These are phyloP conservation scores for Fabriciana adippe DNA, from an alignment of 2,888 invertebrate genomes.

Conservation along the genomic window DNA sequence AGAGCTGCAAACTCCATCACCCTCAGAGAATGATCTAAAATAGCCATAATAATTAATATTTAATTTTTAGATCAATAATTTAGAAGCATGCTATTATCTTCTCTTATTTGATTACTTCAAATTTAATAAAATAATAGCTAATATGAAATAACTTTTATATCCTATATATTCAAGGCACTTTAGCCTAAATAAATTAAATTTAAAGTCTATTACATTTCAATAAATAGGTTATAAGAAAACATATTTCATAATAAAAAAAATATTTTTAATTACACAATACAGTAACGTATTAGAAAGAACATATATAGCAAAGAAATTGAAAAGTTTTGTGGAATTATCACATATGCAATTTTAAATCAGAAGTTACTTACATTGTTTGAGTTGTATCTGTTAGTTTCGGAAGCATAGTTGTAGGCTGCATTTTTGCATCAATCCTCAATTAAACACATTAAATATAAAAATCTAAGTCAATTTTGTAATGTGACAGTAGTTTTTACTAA, in stretches of 20 bases:
- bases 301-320: background rate
- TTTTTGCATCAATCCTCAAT: constrained; percentile 54
- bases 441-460: constrained; percentile 63
- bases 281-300: too few relatives aligned
- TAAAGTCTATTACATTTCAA: background rate
- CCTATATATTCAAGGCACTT: background rate
- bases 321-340: constrained; percentile 17
- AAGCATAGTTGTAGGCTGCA: constrained; percentile 73
- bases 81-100: too few relatives aligned
- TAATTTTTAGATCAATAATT: background rate
- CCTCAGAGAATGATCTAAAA: constrained; percentile 81
- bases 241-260: too few relatives aligned
- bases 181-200: background rate
- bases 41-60: constrained; percentile 3
- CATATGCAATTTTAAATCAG: constrained; percentile 28
- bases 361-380: constrained; percentile 75
- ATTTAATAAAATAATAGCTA: too few relatives aligned
- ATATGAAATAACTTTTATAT: background rate
- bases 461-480: constrained; percentile 44
- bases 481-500: constrained; percentile 53
- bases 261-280: too few relatives aligned
- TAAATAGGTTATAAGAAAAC: constrained; percentile 36
- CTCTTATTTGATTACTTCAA: too few relatives aligned
- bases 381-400: constrained; percentile 72
- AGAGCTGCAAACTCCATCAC: constrained; percentile 82